Percentiles rank a stretch among this genome's conserved stretches.
Evolutionary conservation across 2,113 vertebrate genomes (phyloP).

Genomic region (Strix uralensis): DNA sequence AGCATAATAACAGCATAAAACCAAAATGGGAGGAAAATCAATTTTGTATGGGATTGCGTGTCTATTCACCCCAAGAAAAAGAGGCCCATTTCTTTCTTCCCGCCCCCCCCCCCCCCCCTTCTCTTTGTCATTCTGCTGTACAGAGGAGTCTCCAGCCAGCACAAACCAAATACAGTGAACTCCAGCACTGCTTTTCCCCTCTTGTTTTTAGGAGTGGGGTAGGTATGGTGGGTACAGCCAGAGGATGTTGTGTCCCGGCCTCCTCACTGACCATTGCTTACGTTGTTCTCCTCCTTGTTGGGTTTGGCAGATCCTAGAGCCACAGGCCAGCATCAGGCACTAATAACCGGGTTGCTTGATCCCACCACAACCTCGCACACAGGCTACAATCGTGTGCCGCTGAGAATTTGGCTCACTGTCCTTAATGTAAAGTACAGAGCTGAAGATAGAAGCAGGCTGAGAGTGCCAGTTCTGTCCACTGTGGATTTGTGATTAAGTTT

Average conservation of each 20-base stretch:
- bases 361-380: not conserved
- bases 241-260: not conserved
- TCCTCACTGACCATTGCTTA: not conserved
- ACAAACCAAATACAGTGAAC: not conserved
- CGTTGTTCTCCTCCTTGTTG: not conserved
- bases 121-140: not conserved
- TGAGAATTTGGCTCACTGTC: not conserved
- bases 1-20: not conserved
- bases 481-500: slow-evolving; percentile 62
- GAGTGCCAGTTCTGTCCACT: slow-evolving; percentile 51
- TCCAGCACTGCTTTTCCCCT: not conserved
- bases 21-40: not conserved
- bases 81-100: accelerated
- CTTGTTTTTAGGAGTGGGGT: accelerated
- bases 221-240: not conserved
- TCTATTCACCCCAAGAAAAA: not conserved
- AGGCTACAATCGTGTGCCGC: not conserved
- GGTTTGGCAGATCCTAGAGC: not conserved
- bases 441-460: slow-evolving; percentile 25
- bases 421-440: slow-evolving; percentile 14
- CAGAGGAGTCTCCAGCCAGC: not conserved
- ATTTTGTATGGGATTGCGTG: not conserved
- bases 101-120: too few species aligned
- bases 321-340: not conserved
- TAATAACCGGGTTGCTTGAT: not conserved